phyloP scores from a whole-genome alignment of 2,113 vertebrate genomes.

The Polyodon spathula region DNA sequence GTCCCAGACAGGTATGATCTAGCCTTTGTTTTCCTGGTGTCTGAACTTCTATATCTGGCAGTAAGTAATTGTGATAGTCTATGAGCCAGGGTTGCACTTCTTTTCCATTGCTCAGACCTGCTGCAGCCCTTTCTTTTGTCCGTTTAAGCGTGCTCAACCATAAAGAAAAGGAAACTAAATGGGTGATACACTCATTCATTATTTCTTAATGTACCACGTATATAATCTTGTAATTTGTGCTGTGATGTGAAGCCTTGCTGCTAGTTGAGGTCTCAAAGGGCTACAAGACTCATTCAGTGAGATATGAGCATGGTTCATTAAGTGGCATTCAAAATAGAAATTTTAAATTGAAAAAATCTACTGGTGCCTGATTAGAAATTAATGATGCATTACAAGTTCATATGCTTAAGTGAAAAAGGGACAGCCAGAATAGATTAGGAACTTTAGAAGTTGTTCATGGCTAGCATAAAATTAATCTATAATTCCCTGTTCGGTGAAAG shows the following conservation, averaged over 20 bases:
- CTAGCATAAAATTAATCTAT: not conserved
- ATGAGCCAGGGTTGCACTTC: not conserved
- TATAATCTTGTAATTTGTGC: constrained; percentile 4
- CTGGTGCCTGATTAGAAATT: constrained; percentile 14
- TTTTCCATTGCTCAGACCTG: not conserved
- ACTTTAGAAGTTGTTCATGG: constrained; percentile 10
- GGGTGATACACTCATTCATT: not conserved
- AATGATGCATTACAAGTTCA: constrained; percentile 13
- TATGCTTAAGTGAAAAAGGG: constrained; percentile 13
- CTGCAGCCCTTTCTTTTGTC: not conserved
- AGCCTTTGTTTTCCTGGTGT: not conserved
- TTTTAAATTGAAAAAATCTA: constrained; percentile 14
- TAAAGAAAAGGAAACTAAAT: not conserved
- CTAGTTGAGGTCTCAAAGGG: not conserved
- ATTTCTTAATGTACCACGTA: not conserved
- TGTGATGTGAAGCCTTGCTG: not conserved
- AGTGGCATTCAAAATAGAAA: constrained; percentile 10
- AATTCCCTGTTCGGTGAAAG: not conserved
- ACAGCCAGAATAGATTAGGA: constrained; percentile 9
- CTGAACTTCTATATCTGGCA: not conserved
- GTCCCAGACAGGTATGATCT: too few species aligned
- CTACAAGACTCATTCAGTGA: not conserved
- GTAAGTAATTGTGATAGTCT: not conserved
- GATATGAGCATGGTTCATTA: constrained; percentile 6
- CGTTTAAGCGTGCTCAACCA: not conserved